A percentile compares a stretch with the other conserved stretches of the same genome.
phyloP scores from a whole-genome alignment of 1,140 invertebrate genomes.

The Mactra quadrangularis region DNA sequence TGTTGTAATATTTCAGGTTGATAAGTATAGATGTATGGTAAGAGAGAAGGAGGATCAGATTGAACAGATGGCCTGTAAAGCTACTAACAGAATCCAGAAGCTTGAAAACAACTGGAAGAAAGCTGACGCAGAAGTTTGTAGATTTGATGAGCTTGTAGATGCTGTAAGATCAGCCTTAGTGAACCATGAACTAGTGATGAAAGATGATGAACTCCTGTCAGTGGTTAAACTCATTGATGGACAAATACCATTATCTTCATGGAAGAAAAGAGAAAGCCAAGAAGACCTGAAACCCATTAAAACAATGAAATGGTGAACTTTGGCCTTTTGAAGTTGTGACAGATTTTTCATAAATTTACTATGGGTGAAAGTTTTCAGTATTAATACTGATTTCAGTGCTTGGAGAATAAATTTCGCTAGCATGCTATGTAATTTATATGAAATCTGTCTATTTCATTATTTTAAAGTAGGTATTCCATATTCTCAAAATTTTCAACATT shows the following conservation, averaged over 20 bases:
- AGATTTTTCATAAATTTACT: no score
- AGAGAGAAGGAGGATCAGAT: constrained; percentile 56
- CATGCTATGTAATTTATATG: no score
- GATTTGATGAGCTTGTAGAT: constrained; percentile 69
- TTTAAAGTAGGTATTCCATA: no score
- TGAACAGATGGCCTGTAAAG: constrained; percentile 60
- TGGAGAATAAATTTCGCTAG: no score
- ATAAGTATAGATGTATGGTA: constrained; percentile 57
- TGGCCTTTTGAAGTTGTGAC: no score
- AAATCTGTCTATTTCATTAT: no score
- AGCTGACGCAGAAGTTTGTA: constrained; percentile 67
- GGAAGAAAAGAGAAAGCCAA: background rate
- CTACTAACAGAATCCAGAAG: constrained; percentile 61
- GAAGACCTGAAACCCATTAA: constrained; percentile 12
- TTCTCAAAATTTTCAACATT: no score
- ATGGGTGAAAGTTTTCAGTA: no score
- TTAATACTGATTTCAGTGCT: no score
- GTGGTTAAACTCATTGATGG: constrained; percentile 45
- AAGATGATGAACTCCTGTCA: constrained; percentile 12
- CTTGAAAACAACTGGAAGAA: constrained; percentile 68
- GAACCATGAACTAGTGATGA: background rate
- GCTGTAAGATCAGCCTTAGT: constrained; percentile 35
- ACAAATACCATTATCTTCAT: constrained; percentile 1
- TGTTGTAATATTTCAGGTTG: constrained; percentile 64
- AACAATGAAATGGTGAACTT: constrained; percentile 11